Conservation (phyloP, 2,888 invertebrate species). For the Synanthedon formicaeformis region DNA sequence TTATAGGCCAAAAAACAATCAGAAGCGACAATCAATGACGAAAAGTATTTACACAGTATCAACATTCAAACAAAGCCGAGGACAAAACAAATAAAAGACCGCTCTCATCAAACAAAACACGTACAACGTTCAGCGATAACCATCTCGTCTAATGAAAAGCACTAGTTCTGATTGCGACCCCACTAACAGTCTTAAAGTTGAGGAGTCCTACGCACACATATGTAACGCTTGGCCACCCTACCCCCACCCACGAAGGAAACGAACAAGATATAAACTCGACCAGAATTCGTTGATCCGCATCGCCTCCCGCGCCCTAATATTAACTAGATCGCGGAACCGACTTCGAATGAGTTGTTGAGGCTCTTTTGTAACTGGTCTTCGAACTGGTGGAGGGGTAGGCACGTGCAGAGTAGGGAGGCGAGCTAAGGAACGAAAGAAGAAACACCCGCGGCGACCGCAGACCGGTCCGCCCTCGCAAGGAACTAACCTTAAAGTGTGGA, state of each 20-base stretch:
- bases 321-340: constrained; percentile 14
- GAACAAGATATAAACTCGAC: constrained; percentile 38
- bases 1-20: neutral
- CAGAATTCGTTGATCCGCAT: constrained; percentile 21
- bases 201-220: constrained; percentile 37
- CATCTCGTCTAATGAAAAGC: constrained; percentile 65
- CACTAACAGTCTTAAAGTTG: constrained; percentile 65
- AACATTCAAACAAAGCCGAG: constrained; percentile 14
- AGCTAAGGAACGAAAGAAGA: constrained; percentile 62
- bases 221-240: constrained; percentile 12
- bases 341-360: constrained; percentile 34
- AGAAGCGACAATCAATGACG: neutral
- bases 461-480: constrained; percentile 31
- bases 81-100: constrained; percentile 31
- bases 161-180: constrained; percentile 63
- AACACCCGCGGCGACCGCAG: constrained; percentile 40
- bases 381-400: constrained; percentile 12
- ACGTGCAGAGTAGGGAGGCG: constrained; percentile 14
- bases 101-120: constrained; percentile 50
- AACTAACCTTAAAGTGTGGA: constrained; percentile 43
- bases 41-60: constrained; percentile 1
- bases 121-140: constrained; percentile 44
- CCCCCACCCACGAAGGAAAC: constrained; percentile 40
- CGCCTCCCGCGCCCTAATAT: constrained; percentile 13
- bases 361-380: constrained; percentile 33